Evolutionary conservation across 2,113 vertebrate species (phyloP), one percentile per base, ranked within the genome.

Genomic region (Xiphias gladius): DNA sequence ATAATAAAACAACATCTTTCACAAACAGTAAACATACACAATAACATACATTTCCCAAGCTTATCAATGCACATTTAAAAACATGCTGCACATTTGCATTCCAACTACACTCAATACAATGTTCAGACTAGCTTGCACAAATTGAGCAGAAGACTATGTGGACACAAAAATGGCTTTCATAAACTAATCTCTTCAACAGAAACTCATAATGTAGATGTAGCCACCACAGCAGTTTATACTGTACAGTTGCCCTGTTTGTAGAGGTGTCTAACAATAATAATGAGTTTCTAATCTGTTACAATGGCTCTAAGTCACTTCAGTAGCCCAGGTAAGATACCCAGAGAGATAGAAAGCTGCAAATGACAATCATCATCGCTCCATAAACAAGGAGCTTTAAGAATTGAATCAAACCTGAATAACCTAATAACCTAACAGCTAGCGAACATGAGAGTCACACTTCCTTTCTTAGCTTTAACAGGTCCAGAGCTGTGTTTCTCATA

Each of bases 61-160:
- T 95, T 96, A 95, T 96, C 96, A 96, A 96, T 96, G 97, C 96
- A 97, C 96, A 96, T 95, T 96, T 96, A 57, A 95, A 94, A 97
- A 96, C 97, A 98, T 98, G 97, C 97, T 96, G 95, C 95, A 97
- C 94, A 80, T 93, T 80, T 96, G 97, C 97, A 97, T 97, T 97
- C 95, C 96, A 95, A 96, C 95, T 94, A 90, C 95, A 95, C 95
- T 94, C 94, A 92, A 95, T 95, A 96, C 95, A 96, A 95, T 95
- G 96, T 95, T 91, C 92, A 95, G 94, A 96, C 94, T 93, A 96
- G 91, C 94, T 96, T 92, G 93, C 89, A 95, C 93, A 95, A 95
- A 96, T 91, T 96, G 88, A 93, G 93, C 32, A 95, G 93, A 66
- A 82, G 85, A 84, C 35, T 55, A 83, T 41, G n/a, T 59, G 57